Percentiles rank a stretch among this genome's conserved stretches.
phyloP scores from a whole-genome alignment of 2,888 invertebrate species.

The Oscheius sp. region DNA sequence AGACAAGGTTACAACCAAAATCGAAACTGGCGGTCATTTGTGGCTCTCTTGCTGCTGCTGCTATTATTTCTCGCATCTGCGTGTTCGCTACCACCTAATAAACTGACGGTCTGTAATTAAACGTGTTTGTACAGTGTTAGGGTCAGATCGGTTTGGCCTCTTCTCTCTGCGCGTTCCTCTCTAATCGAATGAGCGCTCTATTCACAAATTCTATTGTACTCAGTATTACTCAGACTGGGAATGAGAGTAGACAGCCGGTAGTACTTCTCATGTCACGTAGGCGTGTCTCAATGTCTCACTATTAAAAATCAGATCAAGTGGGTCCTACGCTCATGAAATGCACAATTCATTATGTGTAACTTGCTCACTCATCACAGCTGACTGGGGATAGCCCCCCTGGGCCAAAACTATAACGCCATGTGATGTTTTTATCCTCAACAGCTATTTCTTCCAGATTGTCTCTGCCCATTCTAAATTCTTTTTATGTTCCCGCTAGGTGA shows the following conservation, averaged over 20 bases:
- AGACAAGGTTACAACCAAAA: not conserved
- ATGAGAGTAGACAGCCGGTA: not conserved
- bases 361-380: constrained; percentile 27
- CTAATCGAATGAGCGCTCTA: too few species aligned
- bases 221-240: not conserved
- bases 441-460: not conserved
- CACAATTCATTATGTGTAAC: constrained; percentile 35
- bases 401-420: constrained; percentile 28
- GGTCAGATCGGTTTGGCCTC: constrained; percentile 10
- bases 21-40: not conserved
- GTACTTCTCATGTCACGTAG: constrained; percentile 4
- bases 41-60: too few species aligned
- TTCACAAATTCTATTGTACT: not conserved
- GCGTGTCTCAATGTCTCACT: constrained; percentile 1
- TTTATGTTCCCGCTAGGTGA: not conserved
- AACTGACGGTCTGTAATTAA: constrained; percentile 16
- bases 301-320: constrained; percentile 34
- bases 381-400: not conserved
- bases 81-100: constrained; percentile 13
- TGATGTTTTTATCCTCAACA: constrained; percentile 14
- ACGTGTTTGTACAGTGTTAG: constrained; percentile 13
- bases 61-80: constrained; percentile 21
- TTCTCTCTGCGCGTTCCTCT: not conserved
- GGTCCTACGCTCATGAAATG: constrained; percentile 32
- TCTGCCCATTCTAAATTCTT: not conserved